A percentile compares a stretch with the other conserved stretches of the same genome.
Conservation (phyloP, 2,888 invertebrate species). For the Dolichomitus sp. region DNA sequence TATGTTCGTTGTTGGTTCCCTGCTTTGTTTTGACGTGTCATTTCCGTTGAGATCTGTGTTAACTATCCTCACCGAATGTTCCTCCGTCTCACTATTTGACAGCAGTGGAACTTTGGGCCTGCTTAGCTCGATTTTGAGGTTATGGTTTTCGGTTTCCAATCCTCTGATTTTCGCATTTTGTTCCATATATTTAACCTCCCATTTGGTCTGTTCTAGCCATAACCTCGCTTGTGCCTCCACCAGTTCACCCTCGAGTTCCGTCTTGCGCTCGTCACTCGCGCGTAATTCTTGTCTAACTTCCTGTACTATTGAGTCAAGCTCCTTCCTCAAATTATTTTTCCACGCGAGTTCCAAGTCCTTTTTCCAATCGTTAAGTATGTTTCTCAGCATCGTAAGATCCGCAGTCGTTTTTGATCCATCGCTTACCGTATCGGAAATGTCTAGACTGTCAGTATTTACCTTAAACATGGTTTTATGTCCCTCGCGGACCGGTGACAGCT, state of each 20-base stretch:
- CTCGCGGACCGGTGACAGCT: background rate
- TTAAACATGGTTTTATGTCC: background rate
- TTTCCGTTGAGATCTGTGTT: slow-evolving; percentile 10
- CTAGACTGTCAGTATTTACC: background rate
- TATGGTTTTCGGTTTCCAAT: background rate
- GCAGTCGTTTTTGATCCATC: background rate
- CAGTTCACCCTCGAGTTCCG: slow-evolving; percentile 1
- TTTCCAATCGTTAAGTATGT: background rate
- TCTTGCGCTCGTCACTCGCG: background rate
- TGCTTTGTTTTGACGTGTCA: background rate
- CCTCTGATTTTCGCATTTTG: slow-evolving; percentile 4
- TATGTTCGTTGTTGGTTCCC: background rate
- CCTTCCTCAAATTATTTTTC: background rate
- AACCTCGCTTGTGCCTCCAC: background rate
- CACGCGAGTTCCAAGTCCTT: background rate
- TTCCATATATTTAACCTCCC: background rate
- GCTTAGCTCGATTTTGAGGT: background rate
- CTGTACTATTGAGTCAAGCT: no score
- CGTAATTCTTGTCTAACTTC: no score
- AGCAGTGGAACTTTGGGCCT: background rate
- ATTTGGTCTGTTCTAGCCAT: slow-evolving; percentile 15
- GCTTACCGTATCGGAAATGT: background rate
- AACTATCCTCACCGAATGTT: background rate
- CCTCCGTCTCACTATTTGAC: background rate
- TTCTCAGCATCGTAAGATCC: background rate